Conservation (phyloP, 2,797 vertebrate genomes). For the Hippocampus kuda region DNA sequence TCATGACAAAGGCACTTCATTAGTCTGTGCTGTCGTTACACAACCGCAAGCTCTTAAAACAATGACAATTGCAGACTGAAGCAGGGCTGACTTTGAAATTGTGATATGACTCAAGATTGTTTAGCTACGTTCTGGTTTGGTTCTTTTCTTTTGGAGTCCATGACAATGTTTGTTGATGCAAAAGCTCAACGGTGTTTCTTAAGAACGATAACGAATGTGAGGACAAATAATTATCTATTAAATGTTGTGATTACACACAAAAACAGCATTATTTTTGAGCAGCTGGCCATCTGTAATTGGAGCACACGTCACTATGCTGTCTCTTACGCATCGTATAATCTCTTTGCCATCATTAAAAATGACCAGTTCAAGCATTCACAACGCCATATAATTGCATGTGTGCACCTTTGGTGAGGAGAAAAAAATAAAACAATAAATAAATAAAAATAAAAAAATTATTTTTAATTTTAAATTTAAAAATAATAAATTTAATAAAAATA, state of each 20-base stretch:
- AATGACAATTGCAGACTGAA: constrained; percentile 13
- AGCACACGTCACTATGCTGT: background rate
- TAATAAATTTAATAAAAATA: too few species aligned
- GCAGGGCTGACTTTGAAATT: constrained; percentile 4
- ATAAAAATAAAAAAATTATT: too few species aligned
- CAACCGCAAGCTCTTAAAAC: constrained; percentile 27
- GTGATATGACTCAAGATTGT: background rate
- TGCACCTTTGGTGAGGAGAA: background rate
- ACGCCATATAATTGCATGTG: background rate
- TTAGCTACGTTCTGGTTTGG: background rate
- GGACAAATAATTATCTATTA: background rate
- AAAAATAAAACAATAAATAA: too few species aligned
- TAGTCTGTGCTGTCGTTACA: constrained; percentile 26
- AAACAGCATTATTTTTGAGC: background rate
- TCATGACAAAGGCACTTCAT: constrained; percentile 32
- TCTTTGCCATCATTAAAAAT: background rate
- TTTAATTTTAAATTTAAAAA: too few species aligned
- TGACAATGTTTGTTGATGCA: background rate
- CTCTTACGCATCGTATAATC: background rate
- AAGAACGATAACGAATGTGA: background rate
- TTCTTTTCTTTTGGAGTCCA: background rate
- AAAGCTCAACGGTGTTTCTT: background rate
- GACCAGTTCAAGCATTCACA: background rate
- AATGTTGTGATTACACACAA: background rate
- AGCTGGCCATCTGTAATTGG: background rate